Evolutionary conservation across 2,797 vertebrate genomes (phyloP).

Genomic region (Echeneis naucrates): DNA sequence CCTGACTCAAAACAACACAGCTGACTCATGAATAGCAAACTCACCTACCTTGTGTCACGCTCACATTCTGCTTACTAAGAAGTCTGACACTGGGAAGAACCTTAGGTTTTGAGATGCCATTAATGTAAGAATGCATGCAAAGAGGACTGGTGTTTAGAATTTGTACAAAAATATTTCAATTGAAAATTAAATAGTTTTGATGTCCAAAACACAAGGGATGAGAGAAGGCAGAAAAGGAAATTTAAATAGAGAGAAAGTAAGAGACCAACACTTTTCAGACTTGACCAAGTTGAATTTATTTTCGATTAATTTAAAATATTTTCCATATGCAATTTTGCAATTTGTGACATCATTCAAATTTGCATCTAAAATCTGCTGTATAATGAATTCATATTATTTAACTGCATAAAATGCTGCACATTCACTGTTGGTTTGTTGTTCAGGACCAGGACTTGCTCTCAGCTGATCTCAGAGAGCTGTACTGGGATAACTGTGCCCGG

Average conservation of each 20-base stretch:
- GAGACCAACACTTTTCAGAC: background rate
- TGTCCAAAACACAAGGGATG: no score
- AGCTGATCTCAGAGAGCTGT: conserved; percentile 53
- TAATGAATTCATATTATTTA: no score
- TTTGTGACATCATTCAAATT: no score
- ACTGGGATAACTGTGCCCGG: conserved; percentile 43
- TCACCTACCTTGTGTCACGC: conserved; percentile 27
- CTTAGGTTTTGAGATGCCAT: conserved; percentile 5
- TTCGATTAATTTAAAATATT: no score
- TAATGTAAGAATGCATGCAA: background rate
- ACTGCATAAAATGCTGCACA: background rate
- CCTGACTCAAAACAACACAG: conserved; percentile 52
- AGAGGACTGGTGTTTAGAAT: background rate
- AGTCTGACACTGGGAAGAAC: conserved; percentile 20
- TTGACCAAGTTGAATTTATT: background rate
- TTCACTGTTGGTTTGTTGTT: background rate
- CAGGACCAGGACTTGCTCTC: background rate
- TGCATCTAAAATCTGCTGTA: no score
- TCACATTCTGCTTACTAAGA: conserved; percentile 40
- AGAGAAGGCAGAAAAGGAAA: no score
- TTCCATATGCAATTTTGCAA: no score
- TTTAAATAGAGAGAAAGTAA: background rate
- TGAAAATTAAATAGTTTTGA: background rate
- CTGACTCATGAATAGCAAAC: conserved; percentile 68
- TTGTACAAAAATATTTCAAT: background rate